These are phyloP conservation scores for Adineta ricciae DNA, from an alignment of 2,888 invertebrate species.

Conservation along the genomic window DNA sequence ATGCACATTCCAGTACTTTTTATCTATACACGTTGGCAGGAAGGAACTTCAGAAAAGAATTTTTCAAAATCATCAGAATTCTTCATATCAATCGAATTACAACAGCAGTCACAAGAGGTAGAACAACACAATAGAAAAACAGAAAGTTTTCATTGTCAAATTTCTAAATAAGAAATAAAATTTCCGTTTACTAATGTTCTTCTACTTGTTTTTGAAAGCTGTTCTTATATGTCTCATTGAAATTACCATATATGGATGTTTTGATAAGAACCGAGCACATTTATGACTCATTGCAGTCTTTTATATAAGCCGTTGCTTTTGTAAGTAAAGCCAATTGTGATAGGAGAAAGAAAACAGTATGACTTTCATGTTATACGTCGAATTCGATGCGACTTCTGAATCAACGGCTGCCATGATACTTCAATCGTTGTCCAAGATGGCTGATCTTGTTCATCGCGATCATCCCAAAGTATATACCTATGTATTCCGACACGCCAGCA, in stretches of 20 bases:
- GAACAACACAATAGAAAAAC: no score
- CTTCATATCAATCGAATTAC: no score
- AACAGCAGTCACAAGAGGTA: no score
- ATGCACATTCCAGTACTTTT: no score
- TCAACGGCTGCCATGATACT: neutral
- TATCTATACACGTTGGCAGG: no score
- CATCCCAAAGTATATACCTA: conserved; percentile 6
- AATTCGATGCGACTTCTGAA: conserved; percentile 8
- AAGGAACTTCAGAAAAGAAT: no score
- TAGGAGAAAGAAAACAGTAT: neutral
- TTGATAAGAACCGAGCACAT: neutral
- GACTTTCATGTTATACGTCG: neutral
- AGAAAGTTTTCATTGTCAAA: no score
- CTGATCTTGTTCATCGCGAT: conserved; percentile 16
- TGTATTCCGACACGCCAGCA: neutral
- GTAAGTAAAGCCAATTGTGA: neutral
- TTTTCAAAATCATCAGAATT: no score
- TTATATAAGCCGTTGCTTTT: neutral
- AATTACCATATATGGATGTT: conserved; percentile 16
- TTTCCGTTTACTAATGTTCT: no score
- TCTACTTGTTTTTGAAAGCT: no score
- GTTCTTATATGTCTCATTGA: no score
- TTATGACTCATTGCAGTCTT: neutral
- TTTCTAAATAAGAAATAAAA: no score
- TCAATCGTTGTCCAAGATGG: neutral